Base-by-base conservation (phyloP, 2,797 vertebrate genomes). In the Scarus forsteni region DNA sequence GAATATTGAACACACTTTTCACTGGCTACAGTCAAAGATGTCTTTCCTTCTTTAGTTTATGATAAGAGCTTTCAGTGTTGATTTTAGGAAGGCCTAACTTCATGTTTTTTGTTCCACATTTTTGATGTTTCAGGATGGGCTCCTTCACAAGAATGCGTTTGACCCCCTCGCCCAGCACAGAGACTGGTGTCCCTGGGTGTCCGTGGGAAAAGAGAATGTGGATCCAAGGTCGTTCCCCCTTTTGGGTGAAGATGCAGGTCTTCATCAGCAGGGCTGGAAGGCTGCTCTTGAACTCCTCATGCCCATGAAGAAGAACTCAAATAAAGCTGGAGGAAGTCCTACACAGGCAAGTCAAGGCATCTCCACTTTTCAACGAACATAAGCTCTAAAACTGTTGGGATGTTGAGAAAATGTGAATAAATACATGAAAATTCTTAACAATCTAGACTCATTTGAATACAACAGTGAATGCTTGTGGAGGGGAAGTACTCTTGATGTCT, bases 161-260 rank as follows among this genome's bases (percentile, higher is more conserved):
- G 95, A 98, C 66, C 98, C 98, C 4, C 80, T 95, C 3, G 92
- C 93, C 40, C 98, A 99, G 88, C 98, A 99, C 84, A 95, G 97
- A 8, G 96, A 97, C 75, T 99, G 98, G 98, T 99, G 98, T 81
- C 97, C 98, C 8, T 99, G 98, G 98, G 91, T 98, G 60, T 95
- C 88, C 0, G 10, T 75, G 0, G 89, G 88, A 27, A 92, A 89
- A 49, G 84, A 89, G 36, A 83, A 94, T 77, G 63, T n/a, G 5
- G 72, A 89, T 57, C 85, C 88, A 12, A 77, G 80, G 8, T 50
- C 63, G 0, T 10, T 63, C 3, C 44, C 83, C 2, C 3, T 60
- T 42, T 53, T 66, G n/a, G 84, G 65, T 10, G 63, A 67, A 39
- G 84, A 58, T 11, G 67, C 81, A 0, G 63, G 63, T 0, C 52